A percentile compares a stretch with the other conserved stretches of the same genome.
phyloP scores from a whole-genome alignment of 2,797 vertebrate species.

The Phaenicophaeus curvirostris region DNA sequence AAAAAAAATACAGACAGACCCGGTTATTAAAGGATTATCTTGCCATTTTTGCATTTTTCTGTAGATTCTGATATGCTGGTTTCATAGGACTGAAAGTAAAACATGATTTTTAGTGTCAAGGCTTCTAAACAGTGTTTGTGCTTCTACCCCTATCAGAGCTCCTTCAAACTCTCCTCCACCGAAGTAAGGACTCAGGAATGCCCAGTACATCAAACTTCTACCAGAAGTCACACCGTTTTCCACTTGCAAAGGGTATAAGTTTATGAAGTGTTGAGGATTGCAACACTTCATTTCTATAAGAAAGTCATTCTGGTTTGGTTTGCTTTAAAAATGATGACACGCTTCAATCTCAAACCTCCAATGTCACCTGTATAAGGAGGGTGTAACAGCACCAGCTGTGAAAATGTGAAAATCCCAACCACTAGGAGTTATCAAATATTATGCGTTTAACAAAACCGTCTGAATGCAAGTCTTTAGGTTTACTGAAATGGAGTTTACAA shows the following conservation, averaged over 20 bases:
- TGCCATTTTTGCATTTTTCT: background rate
- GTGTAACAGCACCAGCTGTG: background rate
- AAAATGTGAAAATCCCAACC: background rate
- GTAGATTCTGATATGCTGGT: background rate
- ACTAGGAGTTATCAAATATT: background rate
- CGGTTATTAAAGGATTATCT: background rate
- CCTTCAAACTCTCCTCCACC: background rate
- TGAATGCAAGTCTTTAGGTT: background rate
- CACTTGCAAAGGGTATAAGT: background rate
- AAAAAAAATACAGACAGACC: background rate
- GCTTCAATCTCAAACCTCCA: background rate
- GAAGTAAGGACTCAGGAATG: background rate
- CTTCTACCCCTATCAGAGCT: background rate
- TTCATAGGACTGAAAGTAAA: slow-evolving; percentile 3
- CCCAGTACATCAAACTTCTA: background rate
- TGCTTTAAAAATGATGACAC: background rate
- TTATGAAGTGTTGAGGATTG: background rate
- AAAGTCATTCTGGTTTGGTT: background rate
- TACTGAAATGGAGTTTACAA: slow-evolving; percentile 28
- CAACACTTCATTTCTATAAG: background rate
- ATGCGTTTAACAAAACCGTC: background rate
- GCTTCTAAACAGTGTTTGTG: background rate
- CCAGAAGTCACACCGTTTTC: background rate
- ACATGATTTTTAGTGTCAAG: background rate
- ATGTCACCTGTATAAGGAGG: background rate